Evolutionary conservation across 2,113 vertebrate species (phyloP), one percentile per base, ranked within the genome.

Genomic region (Uria aalge): DNA sequence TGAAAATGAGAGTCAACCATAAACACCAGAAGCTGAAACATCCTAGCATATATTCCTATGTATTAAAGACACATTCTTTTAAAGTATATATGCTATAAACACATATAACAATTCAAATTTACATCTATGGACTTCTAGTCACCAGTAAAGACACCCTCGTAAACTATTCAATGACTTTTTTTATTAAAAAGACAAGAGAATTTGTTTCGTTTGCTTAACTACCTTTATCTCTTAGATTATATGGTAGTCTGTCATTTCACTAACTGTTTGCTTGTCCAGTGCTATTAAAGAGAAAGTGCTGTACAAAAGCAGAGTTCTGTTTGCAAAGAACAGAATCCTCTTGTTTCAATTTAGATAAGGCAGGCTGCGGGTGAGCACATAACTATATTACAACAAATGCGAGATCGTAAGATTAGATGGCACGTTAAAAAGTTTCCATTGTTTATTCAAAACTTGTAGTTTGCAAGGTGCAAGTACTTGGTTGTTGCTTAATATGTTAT

Each of bases 291-390:
- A 53, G 40, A 86, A 95, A 83, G 38, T 66, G 10, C 11, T 57
- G 22, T 74, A 66, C 34, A 85, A 85, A 79, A 84, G 6, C 75
- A 47, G 47, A 80, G 23, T 62, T 86, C 24, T 77, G 32, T 73
- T 91, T 88, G 32, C 63, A 89, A 88, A 69, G 55, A 83, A 80
- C 50, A 90, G 55, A 88, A 91, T 94, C 45, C 32, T 60, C 22
- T 57, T 82, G 10, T 73, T n/a, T 85, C 91, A 76, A 85, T 68
- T 95, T 88, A 91, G 85, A 83, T 92, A 92, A 94, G 55, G 20
- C 45, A 80, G 59, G 22, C 17, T 80, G 18, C 55, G 57, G 17
- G 55, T 69, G 72, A 92, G 32, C 53, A 52, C 32, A 34, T 8
- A 85, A 77, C 2, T 19, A 23, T 73, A 69, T 50, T 69, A 77